Evolutionary conservation across 2,888 invertebrate species (phyloP), one percentile per base, ranked within the genome.

Genomic region (Drosophila seclusa): DNA sequence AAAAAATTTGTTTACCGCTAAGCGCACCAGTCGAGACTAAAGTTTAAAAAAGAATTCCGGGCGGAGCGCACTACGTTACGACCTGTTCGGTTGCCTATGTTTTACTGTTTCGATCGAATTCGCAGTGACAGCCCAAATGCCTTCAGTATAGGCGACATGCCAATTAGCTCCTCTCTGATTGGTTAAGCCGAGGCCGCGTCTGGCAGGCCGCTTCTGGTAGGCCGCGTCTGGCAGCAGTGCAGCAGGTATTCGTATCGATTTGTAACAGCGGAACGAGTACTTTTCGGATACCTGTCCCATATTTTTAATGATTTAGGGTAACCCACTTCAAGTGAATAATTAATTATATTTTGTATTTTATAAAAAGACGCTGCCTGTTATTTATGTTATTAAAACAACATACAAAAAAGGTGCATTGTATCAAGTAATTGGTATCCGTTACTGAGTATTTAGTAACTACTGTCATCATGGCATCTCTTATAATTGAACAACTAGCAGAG

Each of bases 181-280:
- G 85, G 85, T 45, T 64, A 31, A n/a, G 2, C 1, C 29, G 18
- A 45, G 85, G 85, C 52, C 31, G 83, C 82, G 50, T 85, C 78
- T 85, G 85, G 60, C 85, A 85, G 85, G 85, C 73, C 38, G 73
- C 83, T 65, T 82, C 78, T 85, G 85, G 85, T 87, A 77, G 79
- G 68, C 62, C 40, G 80, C 76, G 40, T 87, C 85, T 85, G 85
- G 83, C 85, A 80, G 0, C 48, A 73, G 85, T 70, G 75, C 7
- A 55, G 63, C 24, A 4, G 0, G n/a, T 59, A 53, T 31, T 65
- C 21, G 78, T 69, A 50, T 65, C 69, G 53, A 65, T 7, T 54
- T 54, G 2, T 29, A n/a, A 16, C 16, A 10, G 0, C 2, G 2
- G 10, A 7, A 11, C 40, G 21, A 67, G 48, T 72, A 65, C 29